A percentile compares a stretch with the other conserved stretches of the same genome.
phyloP scores from a whole-genome alignment of 2,797 vertebrate species.

The Rhinogobio ventralis region DNA sequence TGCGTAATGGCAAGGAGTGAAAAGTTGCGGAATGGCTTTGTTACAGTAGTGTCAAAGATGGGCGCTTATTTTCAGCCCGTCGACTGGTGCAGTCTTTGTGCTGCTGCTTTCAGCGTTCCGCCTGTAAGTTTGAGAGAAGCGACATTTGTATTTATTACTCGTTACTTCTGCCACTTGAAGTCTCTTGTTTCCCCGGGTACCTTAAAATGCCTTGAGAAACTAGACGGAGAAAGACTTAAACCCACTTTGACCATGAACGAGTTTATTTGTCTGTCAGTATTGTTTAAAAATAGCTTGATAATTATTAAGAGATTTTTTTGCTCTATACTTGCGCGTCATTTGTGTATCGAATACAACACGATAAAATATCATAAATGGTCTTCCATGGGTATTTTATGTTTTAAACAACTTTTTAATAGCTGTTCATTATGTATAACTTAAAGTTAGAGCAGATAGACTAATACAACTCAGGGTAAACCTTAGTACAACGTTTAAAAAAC shows the following conservation, averaged over 20 bases:
- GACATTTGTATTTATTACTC: background rate
- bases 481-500: background rate
- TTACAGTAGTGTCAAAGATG: slow-evolving; percentile 48
- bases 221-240: background rate
- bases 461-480: background rate
- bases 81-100: slow-evolving; percentile 47
- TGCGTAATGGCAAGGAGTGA: slow-evolving; percentile 4
- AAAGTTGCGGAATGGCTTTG: slow-evolving; percentile 53
- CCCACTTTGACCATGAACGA: background rate
- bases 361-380: background rate
- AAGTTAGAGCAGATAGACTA: background rate
- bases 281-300: background rate
- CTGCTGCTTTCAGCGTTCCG: background rate
- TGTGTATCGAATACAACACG: background rate
- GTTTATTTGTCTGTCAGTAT: background rate
- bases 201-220: background rate
- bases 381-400: background rate
- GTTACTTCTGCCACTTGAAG: background rate
- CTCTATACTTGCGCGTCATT: background rate
- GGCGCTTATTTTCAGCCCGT: slow-evolving; percentile 44
- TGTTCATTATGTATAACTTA: background rate
- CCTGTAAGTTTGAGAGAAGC: slow-evolving; percentile 16
- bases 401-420: background rate
- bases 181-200: background rate
- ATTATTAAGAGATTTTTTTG: background rate